A percentile compares a stretch with the other conserved stretches of the same genome.
Evolutionary conservation across 2,888 invertebrate genomes (phyloP).

Genomic region (Drosophila histrio): DNA sequence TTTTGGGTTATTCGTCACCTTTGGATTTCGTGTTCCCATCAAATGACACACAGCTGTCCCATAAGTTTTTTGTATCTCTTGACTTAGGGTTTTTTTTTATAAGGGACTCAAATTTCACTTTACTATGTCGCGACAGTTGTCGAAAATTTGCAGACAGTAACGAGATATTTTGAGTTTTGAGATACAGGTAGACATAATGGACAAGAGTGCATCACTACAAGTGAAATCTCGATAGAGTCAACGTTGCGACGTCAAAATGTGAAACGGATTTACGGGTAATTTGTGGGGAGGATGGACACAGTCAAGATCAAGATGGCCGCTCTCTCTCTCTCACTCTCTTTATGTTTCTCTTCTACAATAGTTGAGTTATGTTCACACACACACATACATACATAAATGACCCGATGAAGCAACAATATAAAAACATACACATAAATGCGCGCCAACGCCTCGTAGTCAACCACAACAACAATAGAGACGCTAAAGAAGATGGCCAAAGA

Average conservation of each 20-base stretch:
- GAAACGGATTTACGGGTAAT: conserved; percentile 34
- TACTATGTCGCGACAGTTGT: conserved; percentile 39
- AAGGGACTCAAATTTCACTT: conserved; percentile 63
- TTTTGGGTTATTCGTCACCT: conserved; percentile 34
- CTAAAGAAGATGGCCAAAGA: conserved; percentile 26
- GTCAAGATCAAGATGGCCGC: conserved; percentile 52
- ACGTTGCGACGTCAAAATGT: conserved; percentile 29
- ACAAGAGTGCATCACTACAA: conserved; percentile 38
- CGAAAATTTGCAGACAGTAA: conserved; percentile 47
- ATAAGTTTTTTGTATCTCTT: not conserved
- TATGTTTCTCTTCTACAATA: conserved; percentile 8
- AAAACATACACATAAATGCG: conserved; percentile 47
- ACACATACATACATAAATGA: conserved; percentile 5
- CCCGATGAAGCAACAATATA: conserved; percentile 30
- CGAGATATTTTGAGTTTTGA: conserved; percentile 35
- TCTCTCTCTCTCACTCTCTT: not conserved
- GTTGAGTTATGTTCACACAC: conserved; percentile 2
- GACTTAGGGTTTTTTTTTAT: conserved; percentile 21
- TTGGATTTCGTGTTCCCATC: not conserved
- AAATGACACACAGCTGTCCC: conserved; percentile 41
- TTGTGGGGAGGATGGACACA: conserved; percentile 34
- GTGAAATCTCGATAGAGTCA: conserved; percentile 45
- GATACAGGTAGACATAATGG: conserved; percentile 29
- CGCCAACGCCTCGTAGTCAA: conserved; percentile 44
- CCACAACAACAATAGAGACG: conserved; percentile 24